Percentiles rank a stretch among this genome's conserved stretches.
phyloP scores from a whole-genome alignment of 2,888 invertebrate genomes.

The Arge pagana region DNA sequence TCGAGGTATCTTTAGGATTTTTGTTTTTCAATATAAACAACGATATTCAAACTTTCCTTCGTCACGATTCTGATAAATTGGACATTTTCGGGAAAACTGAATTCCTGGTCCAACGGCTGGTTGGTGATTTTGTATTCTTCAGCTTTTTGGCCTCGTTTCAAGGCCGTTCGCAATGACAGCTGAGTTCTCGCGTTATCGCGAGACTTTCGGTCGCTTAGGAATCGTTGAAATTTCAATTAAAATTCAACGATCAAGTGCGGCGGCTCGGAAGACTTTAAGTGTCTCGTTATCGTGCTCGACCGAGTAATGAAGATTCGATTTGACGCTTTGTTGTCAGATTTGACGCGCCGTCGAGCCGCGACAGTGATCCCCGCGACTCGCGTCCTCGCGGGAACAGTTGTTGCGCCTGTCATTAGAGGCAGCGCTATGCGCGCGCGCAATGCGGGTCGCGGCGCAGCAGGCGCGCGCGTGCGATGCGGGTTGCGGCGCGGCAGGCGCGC shows the following conservation, averaged over 20 bases:
- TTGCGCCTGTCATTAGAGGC: background rate
- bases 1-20: too few species aligned
- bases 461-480: background rate
- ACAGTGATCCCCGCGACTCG: background rate
- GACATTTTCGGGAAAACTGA: too few species aligned
- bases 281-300: conserved; percentile 6
- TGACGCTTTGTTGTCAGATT: background rate
- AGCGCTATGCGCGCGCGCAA: background rate
- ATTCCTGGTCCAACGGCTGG: too few species aligned
- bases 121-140: too few species aligned
- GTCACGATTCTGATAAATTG: too few species aligned
- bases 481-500: background rate
- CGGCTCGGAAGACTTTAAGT: conserved; percentile 12
- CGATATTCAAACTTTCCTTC: too few species aligned
- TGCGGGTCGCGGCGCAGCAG: background rate
- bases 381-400: background rate
- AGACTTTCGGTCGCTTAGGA: too few species aligned
- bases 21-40: too few species aligned
- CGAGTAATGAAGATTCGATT: conserved; percentile 12
- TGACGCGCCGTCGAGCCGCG: background rate
- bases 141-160: too few species aligned
- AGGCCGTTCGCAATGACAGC: too few species aligned
- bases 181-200: too few species aligned
- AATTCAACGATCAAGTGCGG: conserved; percentile 10
- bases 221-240: conserved; percentile 7